These are phyloP conservation scores for Patagioenas fasciata DNA, from an alignment of 2,113 vertebrate species.

Conservation along the genomic window DNA sequence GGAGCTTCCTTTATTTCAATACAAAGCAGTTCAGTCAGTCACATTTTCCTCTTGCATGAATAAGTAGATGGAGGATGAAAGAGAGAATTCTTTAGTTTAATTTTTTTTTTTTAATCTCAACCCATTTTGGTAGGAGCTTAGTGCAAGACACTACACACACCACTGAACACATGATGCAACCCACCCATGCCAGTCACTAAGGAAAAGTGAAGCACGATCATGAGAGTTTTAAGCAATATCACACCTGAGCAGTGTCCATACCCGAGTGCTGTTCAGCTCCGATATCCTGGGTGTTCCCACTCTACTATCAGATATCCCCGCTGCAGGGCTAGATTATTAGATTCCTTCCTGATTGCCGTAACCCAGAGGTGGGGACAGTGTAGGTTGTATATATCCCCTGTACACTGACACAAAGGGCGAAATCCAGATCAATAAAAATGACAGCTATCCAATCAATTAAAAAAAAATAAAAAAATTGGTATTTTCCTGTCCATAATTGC, in stretches of 20 bases:
- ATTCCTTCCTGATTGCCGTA: background rate
- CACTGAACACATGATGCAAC: background rate
- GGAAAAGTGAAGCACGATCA: background rate
- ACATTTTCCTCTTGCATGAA: background rate
- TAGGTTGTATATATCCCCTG: background rate
- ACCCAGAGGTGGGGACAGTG: background rate
- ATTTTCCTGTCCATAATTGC: background rate
- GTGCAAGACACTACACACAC: background rate
- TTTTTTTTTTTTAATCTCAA: background rate
- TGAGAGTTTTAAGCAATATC: background rate
- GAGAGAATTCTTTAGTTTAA: background rate
- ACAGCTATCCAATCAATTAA: background rate
- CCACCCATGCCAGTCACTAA: background rate
- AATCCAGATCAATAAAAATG: background rate
- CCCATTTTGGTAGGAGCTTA: background rate
- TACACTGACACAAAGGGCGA: background rate
- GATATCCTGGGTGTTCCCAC: constrained; percentile 34
- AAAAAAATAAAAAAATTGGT: no score
- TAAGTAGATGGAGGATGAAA: background rate
- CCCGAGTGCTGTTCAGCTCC: background rate
- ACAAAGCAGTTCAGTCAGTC: background rate
- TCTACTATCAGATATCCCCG: accelerated
- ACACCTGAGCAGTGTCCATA: background rate
- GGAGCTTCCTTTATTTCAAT: background rate
- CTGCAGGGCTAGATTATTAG: background rate